Evolutionary conservation across 1,140 invertebrate species (phyloP).

Genomic region (Trypoxylus dichotomus): DNA sequence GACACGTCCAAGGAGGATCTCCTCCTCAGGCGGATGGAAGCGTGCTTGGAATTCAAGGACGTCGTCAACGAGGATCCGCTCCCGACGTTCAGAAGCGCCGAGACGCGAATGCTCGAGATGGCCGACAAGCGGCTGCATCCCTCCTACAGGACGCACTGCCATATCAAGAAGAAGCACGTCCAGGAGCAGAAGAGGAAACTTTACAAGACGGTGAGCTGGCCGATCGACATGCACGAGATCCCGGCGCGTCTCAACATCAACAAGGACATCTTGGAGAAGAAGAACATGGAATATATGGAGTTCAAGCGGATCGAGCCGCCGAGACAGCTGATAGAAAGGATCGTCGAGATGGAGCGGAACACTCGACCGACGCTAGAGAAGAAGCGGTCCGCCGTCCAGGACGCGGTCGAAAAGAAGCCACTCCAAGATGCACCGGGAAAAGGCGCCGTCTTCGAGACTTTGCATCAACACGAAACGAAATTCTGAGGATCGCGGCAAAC

Average conservation of each 20-base stretch:
- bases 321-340: conserved; percentile 39
- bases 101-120: conserved; percentile 44
- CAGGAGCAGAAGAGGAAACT: background rate
- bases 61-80: conserved; percentile 39
- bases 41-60: conserved; percentile 39
- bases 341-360: conserved; percentile 44
- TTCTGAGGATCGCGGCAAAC: background rate
- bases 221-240: conserved; percentile 38
- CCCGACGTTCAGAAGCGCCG: conserved; percentile 41
- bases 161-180: background rate
- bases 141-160: conserved; percentile 39
- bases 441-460: background rate
- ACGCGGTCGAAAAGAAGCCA: background rate
- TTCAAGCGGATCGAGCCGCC: conserved; percentile 43
- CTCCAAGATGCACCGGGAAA: background rate
- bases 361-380: conserved; percentile 37
- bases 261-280: conserved; percentile 42
- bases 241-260: conserved; percentile 41
- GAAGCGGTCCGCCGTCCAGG: background rate
- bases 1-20: conserved; percentile 35
- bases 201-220: conserved; percentile 40
- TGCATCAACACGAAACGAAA: background rate
- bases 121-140: conserved; percentile 46
- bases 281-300: conserved; percentile 44
- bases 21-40: conserved; percentile 41